Base-by-base conservation (phyloP, 2,888 invertebrate genomes). In the Hyposoter dolosus region DNA sequence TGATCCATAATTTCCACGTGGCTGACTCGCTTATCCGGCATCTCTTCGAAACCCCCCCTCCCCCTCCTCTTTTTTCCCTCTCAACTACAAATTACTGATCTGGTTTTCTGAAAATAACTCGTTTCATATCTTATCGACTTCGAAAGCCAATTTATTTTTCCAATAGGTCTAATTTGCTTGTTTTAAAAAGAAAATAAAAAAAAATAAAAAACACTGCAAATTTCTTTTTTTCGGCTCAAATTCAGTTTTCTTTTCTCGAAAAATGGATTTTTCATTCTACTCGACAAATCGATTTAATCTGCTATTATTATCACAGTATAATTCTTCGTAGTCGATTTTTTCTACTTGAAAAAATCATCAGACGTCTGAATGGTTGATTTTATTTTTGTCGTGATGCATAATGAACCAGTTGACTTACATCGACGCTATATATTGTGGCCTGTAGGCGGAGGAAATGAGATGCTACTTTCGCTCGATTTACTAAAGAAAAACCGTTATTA, bases 401-500 rank as follows among this genome's bases (percentile, higher is more conserved):
- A 68, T 45, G 23, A 45, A 15, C 35, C 15, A 68, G 68, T 23
- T 23, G 17, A 23, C 45, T n/a, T 19, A 23, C 3, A 68, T 43
- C 23, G 1, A 6, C 10, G 35, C 35, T 17, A 23, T 47, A 71
- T 69, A 19, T 69, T 43, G n/a, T 32, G n/a, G n/a, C 47, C 45
- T 50, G 35, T 72, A 28, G 72, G 77, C 47, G 63, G 43, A 43
- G 28, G 32, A 23, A 84, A 66, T 68, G 69, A 79, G 71, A 79
- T 71, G 66, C 68, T 68, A 66, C 74, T 69, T 45, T 74, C 78
- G 63, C 65, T 79, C 47, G 72, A 56, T 81, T 66, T 19, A 40
- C 28, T 56, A 79, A 43, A 71, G 47, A 76, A 81, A 79, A 84
- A 88, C 84, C 78, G 88, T 86, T 88, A 75, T 83, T 83, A 82